These are phyloP conservation scores for Rhynchomys soricoides DNA, from an alignment of 2,113 vertebrate species.

Conservation along the genomic window DNA sequence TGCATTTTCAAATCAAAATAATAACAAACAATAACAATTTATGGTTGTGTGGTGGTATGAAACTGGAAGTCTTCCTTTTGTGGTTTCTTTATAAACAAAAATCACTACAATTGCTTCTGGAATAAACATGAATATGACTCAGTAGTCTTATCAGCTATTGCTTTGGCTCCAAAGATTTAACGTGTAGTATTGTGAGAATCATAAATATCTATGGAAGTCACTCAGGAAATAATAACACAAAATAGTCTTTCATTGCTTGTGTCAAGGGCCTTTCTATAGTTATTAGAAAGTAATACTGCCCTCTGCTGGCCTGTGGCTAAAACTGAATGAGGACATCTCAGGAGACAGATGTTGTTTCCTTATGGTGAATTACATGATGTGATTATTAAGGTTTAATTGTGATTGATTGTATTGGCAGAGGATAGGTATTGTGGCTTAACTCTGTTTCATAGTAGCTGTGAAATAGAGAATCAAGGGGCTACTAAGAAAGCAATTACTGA, in stretches of 20 bases:
- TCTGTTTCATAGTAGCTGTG: background rate
- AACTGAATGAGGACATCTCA: background rate
- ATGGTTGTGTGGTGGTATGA: conserved; percentile 52
- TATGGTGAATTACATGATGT: background rate
- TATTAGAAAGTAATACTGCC: background rate
- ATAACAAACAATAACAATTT: conserved; percentile 61
- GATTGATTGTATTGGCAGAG: conserved; percentile 30
- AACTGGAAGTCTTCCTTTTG: conserved; percentile 64
- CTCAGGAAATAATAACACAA: conserved; percentile 55
- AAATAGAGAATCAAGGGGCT: background rate
- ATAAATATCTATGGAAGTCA: conserved; percentile 52
- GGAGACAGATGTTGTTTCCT: background rate
- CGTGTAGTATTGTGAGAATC: conserved; percentile 63
- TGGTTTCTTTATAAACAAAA: conserved; percentile 71
- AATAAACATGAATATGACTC: conserved; percentile 78
- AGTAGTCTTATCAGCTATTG: conserved; percentile 77
- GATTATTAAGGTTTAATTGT: conserved; percentile 54
- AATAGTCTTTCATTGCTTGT: conserved; percentile 31
- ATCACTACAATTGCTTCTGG: conserved; percentile 73
- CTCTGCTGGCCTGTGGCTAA: no score
- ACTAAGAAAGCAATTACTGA: background rate
- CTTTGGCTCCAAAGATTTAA: conserved; percentile 78
- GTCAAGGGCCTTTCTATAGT: background rate
- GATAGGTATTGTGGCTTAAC: background rate
- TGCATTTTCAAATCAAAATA: conserved; percentile 63